Conservation (phyloP, 2,888 invertebrate species). For the Nasonia oneida region DNA sequence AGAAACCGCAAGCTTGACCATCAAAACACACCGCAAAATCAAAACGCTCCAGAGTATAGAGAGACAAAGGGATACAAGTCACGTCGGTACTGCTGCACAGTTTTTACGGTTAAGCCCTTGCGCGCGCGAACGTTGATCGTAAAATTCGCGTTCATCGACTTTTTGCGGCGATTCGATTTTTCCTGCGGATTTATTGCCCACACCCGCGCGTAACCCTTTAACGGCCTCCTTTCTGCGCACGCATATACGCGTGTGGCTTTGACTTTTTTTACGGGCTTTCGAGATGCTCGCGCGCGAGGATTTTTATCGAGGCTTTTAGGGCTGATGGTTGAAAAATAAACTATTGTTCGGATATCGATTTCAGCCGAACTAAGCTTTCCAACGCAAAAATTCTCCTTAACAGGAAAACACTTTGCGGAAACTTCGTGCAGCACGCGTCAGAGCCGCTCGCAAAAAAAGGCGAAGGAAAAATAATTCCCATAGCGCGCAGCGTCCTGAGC, state of each 20-base stretch:
- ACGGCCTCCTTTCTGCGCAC: neutral
- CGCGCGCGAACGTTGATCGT: conserved; percentile 39
- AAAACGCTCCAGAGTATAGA: neutral
- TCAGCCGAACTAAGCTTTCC: neutral
- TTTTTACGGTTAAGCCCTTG: conserved; percentile 45
- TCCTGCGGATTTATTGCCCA: conserved; percentile 46
- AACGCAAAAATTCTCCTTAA: neutral
- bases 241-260: neutral
- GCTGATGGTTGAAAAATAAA: neutral
- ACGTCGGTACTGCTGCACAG: neutral
- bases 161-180: conserved; percentile 51
- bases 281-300: neutral
- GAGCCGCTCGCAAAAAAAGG: neutral
- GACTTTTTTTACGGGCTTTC: conserved; percentile 18
- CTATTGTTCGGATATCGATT: too few relatives aligned
- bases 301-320: conserved; percentile 6
- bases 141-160: conserved; percentile 53
- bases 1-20: neutral
- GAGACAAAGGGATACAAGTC: conserved; percentile 30
- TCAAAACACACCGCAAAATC: neutral
- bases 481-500: neutral
- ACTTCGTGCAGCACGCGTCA: too few relatives aligned
- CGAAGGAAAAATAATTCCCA: neutral
- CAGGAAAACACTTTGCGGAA: neutral
- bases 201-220: conserved; percentile 14